These are phyloP conservation scores for Thecophora atra DNA, from an alignment of 2,888 invertebrate species.

Conservation along the genomic window DNA sequence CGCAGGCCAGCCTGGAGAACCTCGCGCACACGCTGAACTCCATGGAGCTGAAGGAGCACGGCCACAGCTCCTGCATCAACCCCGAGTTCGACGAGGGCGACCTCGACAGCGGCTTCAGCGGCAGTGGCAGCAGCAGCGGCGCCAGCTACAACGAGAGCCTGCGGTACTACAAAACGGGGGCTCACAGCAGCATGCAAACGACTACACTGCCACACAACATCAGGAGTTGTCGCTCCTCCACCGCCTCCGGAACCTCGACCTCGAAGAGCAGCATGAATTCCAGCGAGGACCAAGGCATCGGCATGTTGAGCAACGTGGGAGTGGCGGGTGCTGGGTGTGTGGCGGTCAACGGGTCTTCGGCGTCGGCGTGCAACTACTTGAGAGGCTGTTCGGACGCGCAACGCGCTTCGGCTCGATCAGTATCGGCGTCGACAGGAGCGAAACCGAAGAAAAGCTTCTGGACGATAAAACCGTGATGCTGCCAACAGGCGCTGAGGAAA, in stretches of 20 bases:
- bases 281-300: conserved; percentile 63
- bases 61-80: conserved; percentile 62
- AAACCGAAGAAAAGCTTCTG: conserved; percentile 66
- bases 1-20: conserved; percentile 64
- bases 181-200: conserved; percentile 48
- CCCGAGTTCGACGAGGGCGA: conserved; percentile 68
- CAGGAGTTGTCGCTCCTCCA: conserved; percentile 64
- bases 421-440: conserved; percentile 55
- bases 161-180: conserved; percentile 67
- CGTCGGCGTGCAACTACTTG: conserved; percentile 61
- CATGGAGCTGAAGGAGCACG: conserved; percentile 65
- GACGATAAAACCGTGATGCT: conserved; percentile 67
- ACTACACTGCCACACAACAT: conserved; percentile 62
- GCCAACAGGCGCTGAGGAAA: conserved; percentile 59
- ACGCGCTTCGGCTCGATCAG: conserved; percentile 58
- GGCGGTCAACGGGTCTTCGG: conserved; percentile 42
- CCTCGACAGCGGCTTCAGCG: conserved; percentile 80
- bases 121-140: conserved; percentile 78
- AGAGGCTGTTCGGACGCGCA: conserved; percentile 63
- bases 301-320: conserved; percentile 50
- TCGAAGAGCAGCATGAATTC: conserved; percentile 66
- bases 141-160: conserved; percentile 83
- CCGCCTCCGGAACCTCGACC: conserved; percentile 64
- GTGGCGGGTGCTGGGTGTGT: conserved; percentile 38
- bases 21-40: conserved; percentile 63